Evolutionary conservation across 2,797 vertebrate species (phyloP).

Genomic region (Thunnus albacares): DNA sequence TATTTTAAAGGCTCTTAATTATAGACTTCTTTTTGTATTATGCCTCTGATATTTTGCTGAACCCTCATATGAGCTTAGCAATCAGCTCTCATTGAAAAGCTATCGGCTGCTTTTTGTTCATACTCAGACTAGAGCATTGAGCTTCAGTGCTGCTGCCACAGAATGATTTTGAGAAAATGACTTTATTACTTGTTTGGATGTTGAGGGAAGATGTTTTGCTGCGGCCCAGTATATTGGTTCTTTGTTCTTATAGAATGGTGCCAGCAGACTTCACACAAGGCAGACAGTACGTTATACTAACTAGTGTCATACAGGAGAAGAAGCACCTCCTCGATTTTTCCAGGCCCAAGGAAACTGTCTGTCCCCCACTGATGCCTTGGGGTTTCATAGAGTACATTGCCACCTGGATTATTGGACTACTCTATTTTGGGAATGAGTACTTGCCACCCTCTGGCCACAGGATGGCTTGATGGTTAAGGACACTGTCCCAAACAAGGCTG

Average conservation of each 20-base stretch:
- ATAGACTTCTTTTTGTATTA: constrained; percentile 20
- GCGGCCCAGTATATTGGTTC: constrained; percentile 63
- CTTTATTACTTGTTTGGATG: constrained; percentile 76
- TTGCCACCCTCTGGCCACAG: constrained; percentile 38
- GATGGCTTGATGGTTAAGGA: constrained; percentile 40
- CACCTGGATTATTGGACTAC: constrained; percentile 52
- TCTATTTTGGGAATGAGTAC: constrained; percentile 55
- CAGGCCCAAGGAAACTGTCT: constrained; percentile 57
- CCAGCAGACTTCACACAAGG: constrained; percentile 60
- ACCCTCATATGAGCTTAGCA: constrained; percentile 34
- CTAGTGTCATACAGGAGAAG: constrained; percentile 43
- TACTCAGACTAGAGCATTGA: constrained; percentile 35
- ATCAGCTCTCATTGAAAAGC: constrained; percentile 38
- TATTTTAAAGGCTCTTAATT: constrained; percentile 8
- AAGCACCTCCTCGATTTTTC: constrained; percentile 50
- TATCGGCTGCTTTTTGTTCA: constrained; percentile 46
- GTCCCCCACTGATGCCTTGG: constrained; percentile 49
- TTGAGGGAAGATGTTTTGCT: constrained; percentile 69
- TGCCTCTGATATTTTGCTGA: constrained; percentile 13
- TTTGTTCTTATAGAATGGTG: constrained; percentile 65
- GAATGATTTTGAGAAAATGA: constrained; percentile 78
- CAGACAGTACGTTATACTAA: constrained; percentile 59
- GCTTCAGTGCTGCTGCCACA: constrained; percentile 50
- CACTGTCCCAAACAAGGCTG: constrained; percentile 35
- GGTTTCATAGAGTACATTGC: constrained; percentile 44